Base-by-base conservation (phyloP, 92 coral and sea anemone species). In the Zoanthus gigantus region DNA sequence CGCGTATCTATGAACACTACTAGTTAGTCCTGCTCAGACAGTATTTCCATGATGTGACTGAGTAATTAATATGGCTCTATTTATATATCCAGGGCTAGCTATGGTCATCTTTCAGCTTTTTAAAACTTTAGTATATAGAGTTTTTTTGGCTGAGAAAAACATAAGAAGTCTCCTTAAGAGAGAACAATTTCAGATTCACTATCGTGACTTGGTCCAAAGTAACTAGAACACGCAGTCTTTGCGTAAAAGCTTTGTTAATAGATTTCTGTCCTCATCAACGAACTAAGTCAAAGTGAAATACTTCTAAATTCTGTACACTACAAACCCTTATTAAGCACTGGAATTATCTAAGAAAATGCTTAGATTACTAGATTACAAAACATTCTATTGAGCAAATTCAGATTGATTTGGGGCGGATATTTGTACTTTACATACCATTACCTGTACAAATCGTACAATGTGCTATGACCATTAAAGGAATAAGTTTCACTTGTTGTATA, bases 21-120 rank as follows among this genome's bases (percentile, higher is more conserved):
- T 63, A 9, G 6, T 56, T 60, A 32, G 10, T 3, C 45, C 30
- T 48, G 18, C 18, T 63, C 76, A 66, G 85, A 81, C 85, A 81
- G 58, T 79, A n/a, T 66, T 77, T 45, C 85, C 45, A 17, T 45
- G 58, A 48, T 65, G 61, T 46, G 85, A 81, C 75, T 42, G 46
- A 52, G 75, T 23, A 81, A 81, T 81, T n/a, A 47, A 66, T 66
- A 47, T 81, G 75, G 34, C 74, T 76, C 32, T 28, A 52, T 28
- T 10, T 50, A 28, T 76, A 69, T 47, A 48, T 11, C 29, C 14
- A 46, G 74, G 47, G 63, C 58, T 78, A 63, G 16, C 50, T 63
- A 44, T n/a, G 17, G 75, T 45, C 46, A 66, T n/a, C 11, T 30
- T n/a, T 18, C 28, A 34, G 16, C 32, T 34, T 7, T 23, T 66